Percentiles rank a stretch among this genome's conserved stretches.
Evolutionary conservation across 2,113 vertebrate species (phyloP).

Genomic region (Carassius gibelio): DNA sequence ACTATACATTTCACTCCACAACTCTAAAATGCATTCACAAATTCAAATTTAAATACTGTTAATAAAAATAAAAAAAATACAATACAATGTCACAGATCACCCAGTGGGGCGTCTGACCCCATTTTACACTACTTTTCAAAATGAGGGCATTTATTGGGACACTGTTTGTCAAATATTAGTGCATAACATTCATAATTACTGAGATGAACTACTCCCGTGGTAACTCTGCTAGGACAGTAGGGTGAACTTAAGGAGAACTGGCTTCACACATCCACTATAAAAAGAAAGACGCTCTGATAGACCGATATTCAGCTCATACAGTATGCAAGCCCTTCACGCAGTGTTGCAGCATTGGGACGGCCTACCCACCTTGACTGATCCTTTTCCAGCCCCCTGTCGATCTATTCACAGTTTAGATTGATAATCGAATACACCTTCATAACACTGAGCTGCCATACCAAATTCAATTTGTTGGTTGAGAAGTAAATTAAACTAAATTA

Average conservation of each 20-base stretch:
- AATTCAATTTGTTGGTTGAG: conserved; percentile 20
- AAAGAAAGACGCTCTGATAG: neutral
- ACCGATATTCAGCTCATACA: neutral
- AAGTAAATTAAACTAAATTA: neutral
- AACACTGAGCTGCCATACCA: neutral
- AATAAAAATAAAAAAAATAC: too few species aligned
- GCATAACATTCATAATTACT: neutral
- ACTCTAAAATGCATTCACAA: too few species aligned
- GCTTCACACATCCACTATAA: neutral
- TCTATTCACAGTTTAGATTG: neutral
- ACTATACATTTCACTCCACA: too few species aligned
- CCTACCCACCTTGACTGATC: neutral
- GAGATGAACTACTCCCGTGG: neutral
- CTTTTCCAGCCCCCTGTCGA: neutral
- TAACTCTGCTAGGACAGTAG: neutral
- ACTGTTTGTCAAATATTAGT: neutral
- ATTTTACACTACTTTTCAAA: too few species aligned
- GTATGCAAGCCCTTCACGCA: neutral
- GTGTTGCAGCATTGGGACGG: neutral
- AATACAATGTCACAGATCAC: too few species aligned
- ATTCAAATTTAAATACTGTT: too few species aligned
- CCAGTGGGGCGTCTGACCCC: too few species aligned
- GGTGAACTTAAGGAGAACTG: neutral
- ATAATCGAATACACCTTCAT: conserved; percentile 1
- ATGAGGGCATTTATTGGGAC: too few species aligned